Evolutionary conservation across 2,888 invertebrate species (phyloP).

Genomic region (Nemoura dubitans): DNA sequence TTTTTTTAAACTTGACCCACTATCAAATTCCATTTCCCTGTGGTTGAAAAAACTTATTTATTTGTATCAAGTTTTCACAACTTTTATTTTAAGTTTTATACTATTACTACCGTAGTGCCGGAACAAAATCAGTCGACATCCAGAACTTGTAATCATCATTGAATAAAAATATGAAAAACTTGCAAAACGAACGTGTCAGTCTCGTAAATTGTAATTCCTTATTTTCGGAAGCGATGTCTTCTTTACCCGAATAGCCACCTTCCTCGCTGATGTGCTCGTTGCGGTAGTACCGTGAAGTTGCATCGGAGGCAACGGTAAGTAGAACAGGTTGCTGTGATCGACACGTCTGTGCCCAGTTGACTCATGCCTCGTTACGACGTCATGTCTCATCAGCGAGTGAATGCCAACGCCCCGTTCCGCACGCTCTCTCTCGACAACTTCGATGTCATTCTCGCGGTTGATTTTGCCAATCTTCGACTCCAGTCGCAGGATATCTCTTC

Average conservation of each 20-base stretch:
- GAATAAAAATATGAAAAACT: neutral
- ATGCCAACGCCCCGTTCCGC: neutral
- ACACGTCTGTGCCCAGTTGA: neutral
- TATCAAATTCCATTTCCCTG: too few relatives aligned
- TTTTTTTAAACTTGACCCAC: too few relatives aligned
- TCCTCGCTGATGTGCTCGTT: neutral
- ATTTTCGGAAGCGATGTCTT: neutral
- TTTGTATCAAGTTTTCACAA: neutral
- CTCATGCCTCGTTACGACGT: neutral
- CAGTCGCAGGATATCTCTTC: neutral
- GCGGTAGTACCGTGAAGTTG: neutral
- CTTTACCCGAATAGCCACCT: neutral
- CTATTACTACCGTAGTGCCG: neutral
- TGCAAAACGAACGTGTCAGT: neutral
- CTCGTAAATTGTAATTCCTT: neutral
- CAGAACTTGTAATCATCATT: neutral
- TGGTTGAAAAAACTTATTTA: neutral
- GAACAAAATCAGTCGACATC: neutral
- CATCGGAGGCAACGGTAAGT: neutral
- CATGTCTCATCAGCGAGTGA: neutral
- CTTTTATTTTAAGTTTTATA: neutral
- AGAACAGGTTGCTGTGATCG: neutral
- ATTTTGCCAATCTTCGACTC: neutral
- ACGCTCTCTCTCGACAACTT: neutral
- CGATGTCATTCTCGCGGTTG: neutral